Percentiles rank a stretch among this genome's conserved stretches.
phyloP scores from a whole-genome alignment of 2,888 invertebrate genomes.

The Encarsia formosa region DNA sequence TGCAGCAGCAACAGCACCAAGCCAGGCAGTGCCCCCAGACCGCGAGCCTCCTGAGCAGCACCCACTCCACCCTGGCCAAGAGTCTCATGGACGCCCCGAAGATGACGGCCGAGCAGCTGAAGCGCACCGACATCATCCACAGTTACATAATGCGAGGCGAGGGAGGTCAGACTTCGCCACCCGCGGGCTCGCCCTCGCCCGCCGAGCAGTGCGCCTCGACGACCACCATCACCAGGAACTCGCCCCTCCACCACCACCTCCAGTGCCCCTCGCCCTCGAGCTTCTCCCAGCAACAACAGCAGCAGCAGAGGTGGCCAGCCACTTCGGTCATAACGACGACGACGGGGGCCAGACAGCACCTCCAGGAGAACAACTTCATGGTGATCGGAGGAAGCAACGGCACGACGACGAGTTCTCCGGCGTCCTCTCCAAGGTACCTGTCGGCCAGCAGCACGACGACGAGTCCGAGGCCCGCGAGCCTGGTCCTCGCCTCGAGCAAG shows the following conservation, averaged over 20 bases:
- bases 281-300: slow-evolving; percentile 32
- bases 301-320: slow-evolving; percentile 39
- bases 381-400: slow-evolving; percentile 51
- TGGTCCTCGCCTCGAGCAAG: slow-evolving; percentile 48
- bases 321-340: slow-evolving; percentile 65
- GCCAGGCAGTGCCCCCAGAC: slow-evolving; percentile 49
- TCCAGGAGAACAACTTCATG: slow-evolving; percentile 49
- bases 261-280: slow-evolving; percentile 43
- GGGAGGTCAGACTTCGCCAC: slow-evolving; percentile 47
- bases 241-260: slow-evolving; percentile 35
- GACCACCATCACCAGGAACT: slow-evolving; percentile 49
- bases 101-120: slow-evolving; percentile 89
- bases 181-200: slow-evolving; percentile 49
- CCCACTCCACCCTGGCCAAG: slow-evolving; percentile 85
- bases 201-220: slow-evolving; percentile 56
- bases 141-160: slow-evolving; percentile 84
- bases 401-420: slow-evolving; percentile 41
- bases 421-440: slow-evolving; percentile 51
- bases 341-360: slow-evolving; percentile 50
- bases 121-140: slow-evolving; percentile 88
- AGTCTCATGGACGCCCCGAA: slow-evolving; percentile 89
- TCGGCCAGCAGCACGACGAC: slow-evolving; percentile 43
- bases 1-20: slow-evolving; percentile 46
- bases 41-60: slow-evolving; percentile 70
- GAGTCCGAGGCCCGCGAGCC: slow-evolving; percentile 41